These are phyloP conservation scores for Nasonia vitripennis DNA, from an alignment of 1,140 invertebrate genomes.

Conservation along the genomic window DNA sequence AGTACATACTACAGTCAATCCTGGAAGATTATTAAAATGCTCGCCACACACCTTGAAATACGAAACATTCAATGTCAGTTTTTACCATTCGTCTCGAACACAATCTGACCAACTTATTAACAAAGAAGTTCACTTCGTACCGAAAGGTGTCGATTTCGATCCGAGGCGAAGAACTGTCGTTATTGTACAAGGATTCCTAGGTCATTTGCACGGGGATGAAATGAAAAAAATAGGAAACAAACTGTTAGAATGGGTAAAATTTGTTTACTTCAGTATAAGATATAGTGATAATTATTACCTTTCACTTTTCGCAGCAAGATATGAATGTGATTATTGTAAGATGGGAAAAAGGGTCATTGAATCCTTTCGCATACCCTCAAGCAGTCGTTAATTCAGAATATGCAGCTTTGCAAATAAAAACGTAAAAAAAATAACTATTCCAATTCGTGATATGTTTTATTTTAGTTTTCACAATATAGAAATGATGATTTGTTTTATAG, in stretches of 20 bases:
- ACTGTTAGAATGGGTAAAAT: slow-evolving; percentile 26
- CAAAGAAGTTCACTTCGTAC: background rate
- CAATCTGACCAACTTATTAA: background rate
- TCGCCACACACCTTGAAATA: background rate
- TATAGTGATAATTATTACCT: too few relatives aligned
- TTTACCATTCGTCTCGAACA: slow-evolving; percentile 19
- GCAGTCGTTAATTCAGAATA: slow-evolving; percentile 37
- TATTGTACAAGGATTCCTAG: slow-evolving; percentile 7
- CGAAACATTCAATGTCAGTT: background rate
- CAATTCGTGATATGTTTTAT: too few relatives aligned
- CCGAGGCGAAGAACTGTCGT: slow-evolving; percentile 22
- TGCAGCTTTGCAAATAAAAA: slow-evolving; percentile 1
- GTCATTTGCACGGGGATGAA: fast-evolving
- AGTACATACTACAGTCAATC: background rate
- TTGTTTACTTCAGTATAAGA: background rate
- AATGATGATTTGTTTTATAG: too few relatives aligned
- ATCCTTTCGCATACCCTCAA: slow-evolving; percentile 7
- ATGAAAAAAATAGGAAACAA: background rate
- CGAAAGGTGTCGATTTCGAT: background rate
- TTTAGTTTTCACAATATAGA: too few relatives aligned
- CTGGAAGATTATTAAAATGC: background rate
- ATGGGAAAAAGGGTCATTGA: slow-evolving; percentile 9
- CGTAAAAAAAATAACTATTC: background rate
- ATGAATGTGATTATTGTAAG: slow-evolving; percentile 20
- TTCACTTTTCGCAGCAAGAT: background rate